Evolutionary conservation across 2,113 vertebrate genomes (phyloP), one percentile per base, ranked within the genome.

Genomic region (Misgurnus anguillicaudatus): DNA sequence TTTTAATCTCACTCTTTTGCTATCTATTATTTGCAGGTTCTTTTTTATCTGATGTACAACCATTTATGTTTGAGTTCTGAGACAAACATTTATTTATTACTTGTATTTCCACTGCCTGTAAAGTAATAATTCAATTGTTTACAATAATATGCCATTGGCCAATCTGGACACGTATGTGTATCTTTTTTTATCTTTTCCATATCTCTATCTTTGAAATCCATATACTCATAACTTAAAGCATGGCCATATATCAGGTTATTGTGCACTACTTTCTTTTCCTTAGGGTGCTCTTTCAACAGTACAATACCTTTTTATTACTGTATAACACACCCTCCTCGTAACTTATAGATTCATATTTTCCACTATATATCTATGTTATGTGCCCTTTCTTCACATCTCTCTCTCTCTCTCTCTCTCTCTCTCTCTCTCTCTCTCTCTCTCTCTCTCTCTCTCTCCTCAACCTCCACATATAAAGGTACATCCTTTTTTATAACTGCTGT

Each of bases 401-500:
- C 21, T 13, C 4, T 14, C 10, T 16, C 11, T 7, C 13, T 57
- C 41, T 38, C 57, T 6, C 6, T 3, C 67, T 78, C 38, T 9
- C 48, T 36, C 41, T 45, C 38, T 48, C 19, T 79, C 48, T 38
- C 45, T 55, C 36, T 67, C 39, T 62, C 64, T 60, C 21, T 64
- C 21, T 71, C 57, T 63, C 66, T 11, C 4, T 47, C 89, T 83
- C 87, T 86, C 79, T 82, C 85, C 90, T 77, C 42, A 61, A 77
- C 24, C 70, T 75, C 76, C 0, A 76, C 79, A 65, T 81, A 81
- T 77, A 31, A 31, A 31, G 24, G 24, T 31, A 84, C 82, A 70
- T 69, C 83, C 85, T 55, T 82, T n/a, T 77, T 85, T 80, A 81
- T 90, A 89, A 80, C 65, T 84, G 84, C 78, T 74, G 75, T 64